These are phyloP conservation scores for Ellobium chinense DNA, from an alignment of 2,888 invertebrate genomes.

Conservation along the genomic window DNA sequence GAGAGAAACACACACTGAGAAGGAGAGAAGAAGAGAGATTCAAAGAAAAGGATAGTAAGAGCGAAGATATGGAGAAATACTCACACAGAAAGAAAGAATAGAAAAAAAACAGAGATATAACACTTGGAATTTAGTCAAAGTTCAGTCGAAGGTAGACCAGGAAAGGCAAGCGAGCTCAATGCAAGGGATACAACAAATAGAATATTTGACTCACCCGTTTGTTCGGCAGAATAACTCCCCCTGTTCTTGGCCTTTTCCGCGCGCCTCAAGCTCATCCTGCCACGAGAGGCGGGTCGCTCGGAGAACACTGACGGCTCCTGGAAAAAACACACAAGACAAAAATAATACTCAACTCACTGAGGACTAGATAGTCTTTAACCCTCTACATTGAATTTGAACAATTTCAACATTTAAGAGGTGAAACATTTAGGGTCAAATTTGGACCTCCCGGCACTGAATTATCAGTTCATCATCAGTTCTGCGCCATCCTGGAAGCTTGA, in stretches of 20 bases:
- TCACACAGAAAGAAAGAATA: background rate
- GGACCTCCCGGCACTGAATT: too few species aligned
- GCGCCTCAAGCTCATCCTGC: conserved; percentile 66
- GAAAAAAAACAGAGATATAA: background rate
- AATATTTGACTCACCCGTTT: conserved; percentile 56
- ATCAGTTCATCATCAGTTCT: too few species aligned
- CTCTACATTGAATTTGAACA: too few species aligned
- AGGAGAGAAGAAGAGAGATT: too few species aligned
- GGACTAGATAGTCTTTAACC: too few species aligned
- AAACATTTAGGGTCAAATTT: too few species aligned
- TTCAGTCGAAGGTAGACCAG: too few species aligned
- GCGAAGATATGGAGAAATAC: background rate
- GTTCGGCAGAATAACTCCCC: conserved; percentile 65
- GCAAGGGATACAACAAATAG: conserved; percentile 17
- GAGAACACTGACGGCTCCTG: conserved; percentile 51
- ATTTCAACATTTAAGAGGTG: too few species aligned
- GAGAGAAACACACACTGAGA: too few species aligned
- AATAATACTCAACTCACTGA: too few species aligned
- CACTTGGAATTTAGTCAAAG: background rate
- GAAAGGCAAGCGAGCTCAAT: background rate
- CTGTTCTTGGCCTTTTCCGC: conserved; percentile 66
- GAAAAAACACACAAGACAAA: too few species aligned
- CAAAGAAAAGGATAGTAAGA: background rate
- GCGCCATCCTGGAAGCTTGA: too few species aligned
- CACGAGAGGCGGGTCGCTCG: conserved; percentile 52